Percentiles rank a stretch among this genome's conserved stretches.
These are phyloP conservation scores for Ophioderma brevispina DNA, from an alignment of 35 echinoderm and acorn worm genomes.

Conservation along the genomic window DNA sequence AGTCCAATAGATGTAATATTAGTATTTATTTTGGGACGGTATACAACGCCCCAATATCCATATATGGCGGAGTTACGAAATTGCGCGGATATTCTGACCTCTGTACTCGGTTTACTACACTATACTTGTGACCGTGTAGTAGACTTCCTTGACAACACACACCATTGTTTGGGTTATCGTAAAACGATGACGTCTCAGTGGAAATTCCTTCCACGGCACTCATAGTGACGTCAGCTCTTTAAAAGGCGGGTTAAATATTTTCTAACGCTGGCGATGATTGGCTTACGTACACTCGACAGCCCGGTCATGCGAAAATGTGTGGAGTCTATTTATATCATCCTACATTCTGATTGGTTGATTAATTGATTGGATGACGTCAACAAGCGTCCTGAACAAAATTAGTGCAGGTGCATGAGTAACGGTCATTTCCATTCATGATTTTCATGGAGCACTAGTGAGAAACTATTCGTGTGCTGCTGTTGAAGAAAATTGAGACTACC, in stretches of 20 bases:
- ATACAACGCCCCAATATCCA: too few relatives aligned
- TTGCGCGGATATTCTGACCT: too few relatives aligned
- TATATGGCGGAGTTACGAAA: too few relatives aligned
- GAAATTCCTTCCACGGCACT: conserved; percentile 62
- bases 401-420: conserved; percentile 58
- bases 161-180: conserved; percentile 35
- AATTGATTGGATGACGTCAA: conserved; percentile 96
- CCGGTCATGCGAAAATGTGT: conserved; percentile 46
- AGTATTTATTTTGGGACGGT: too few relatives aligned
- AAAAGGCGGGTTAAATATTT: conserved; percentile 35
- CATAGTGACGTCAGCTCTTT: conserved; percentile 60
- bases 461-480: too few relatives aligned
- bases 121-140: not conserved
- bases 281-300: conserved; percentile 25
- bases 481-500: too few relatives aligned
- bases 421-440: conserved; percentile 63
- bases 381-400: conserved; percentile 78
- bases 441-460: not conserved
- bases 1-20: too few relatives aligned
- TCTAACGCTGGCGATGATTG: conserved; percentile 65
- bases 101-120: too few relatives aligned
- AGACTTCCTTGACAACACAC: conserved; percentile 42
- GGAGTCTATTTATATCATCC: conserved; percentile 85
- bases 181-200: conserved; percentile 54
- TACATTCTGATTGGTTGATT: conserved; percentile 72